Base-by-base conservation (phyloP, 2,888 invertebrate genomes). In the Hypomecis atomaria region DNA sequence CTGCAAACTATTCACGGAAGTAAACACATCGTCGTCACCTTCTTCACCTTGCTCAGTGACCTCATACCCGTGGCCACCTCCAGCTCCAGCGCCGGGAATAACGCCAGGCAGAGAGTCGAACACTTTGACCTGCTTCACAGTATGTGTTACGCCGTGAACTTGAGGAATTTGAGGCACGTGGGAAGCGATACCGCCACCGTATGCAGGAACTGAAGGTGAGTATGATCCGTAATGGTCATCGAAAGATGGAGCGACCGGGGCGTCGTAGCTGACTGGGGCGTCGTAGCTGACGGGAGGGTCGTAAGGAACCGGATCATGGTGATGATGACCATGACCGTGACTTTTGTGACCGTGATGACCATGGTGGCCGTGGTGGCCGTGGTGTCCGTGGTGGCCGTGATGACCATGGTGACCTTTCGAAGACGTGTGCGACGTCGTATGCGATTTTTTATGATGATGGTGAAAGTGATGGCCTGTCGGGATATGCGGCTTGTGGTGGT, bases 101-200 rank as follows among this genome's bases (percentile, higher is more conserved):
- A 77, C 81, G 0, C 87, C 88, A 0, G 91, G 91, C 9, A 85
- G 69, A 0, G 89, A 87, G 62, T 90, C 91, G 62, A 78, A 91
- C 5, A 92, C 90, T 68, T 93, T 89, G 0, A 90, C 87, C 74
- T 93, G 88, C 67, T 89, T 89, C 2, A 92, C 86, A 6, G 92
- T 91, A 62, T 92, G 92, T 1, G 78, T 71, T 55, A 82, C 59
- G n/a, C 82, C 83, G 49, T 77, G 83, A 7, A 81, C 76, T 42
- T 83, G 82, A 0, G 82, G 83, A n/a, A 63, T 59, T 45, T 79
- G 79, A 49, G 79, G 79, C 6, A 38, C 60, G 36, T 60, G 57
- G 2, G 65, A 10, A 6, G 73, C 74, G 10, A 78, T 69, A n/a
- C 74, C 78, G 4, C 71, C 69, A 5, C 82, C 82, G 37, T 82